A percentile compares a stretch with the other conserved stretches of the same genome.
phyloP scores from a whole-genome alignment of 1,140 invertebrate species.

The Diachasmimorpha longicaudata region DNA sequence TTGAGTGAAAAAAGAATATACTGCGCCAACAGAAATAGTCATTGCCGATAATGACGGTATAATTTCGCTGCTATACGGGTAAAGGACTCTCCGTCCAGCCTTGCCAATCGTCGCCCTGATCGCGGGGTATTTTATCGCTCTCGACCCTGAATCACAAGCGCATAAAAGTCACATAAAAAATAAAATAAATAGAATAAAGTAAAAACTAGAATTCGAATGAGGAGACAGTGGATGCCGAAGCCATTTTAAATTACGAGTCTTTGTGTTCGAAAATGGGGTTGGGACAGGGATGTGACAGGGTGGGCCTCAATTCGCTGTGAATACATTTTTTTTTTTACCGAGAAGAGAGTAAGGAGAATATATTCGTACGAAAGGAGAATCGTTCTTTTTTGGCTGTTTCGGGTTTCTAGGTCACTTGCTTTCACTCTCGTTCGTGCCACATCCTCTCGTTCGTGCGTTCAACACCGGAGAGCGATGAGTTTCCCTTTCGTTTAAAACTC shows the following conservation, averaged over 20 bases:
- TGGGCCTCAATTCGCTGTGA: background rate
- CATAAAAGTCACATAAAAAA: slow-evolving; percentile 13
- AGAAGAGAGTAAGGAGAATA: background rate
- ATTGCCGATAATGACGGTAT: slow-evolving; percentile 43
- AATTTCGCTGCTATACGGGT: slow-evolving; percentile 44
- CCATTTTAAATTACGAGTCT: background rate
- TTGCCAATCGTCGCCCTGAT: slow-evolving; percentile 29
- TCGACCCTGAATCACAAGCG: slow-evolving; percentile 17
- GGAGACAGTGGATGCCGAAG: background rate
- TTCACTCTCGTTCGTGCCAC: slow-evolving; percentile 46
- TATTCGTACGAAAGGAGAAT: background rate
- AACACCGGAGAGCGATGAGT: slow-evolving; percentile 13
- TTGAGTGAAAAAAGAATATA: slow-evolving; percentile 26
- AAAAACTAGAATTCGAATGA: background rate
- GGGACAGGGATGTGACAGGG: background rate
- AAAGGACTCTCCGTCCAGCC: slow-evolving; percentile 36
- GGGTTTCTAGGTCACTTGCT: slow-evolving; percentile 48
- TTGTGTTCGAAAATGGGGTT: background rate
- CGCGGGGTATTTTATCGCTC: slow-evolving; percentile 21
- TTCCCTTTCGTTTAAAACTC: slow-evolving; percentile 25
- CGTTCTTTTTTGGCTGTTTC: slow-evolving; percentile 34
- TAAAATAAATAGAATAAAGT: slow-evolving; percentile 1
- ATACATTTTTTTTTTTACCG: background rate
- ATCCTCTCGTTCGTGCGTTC: slow-evolving; percentile 27
- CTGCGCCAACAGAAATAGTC: slow-evolving; percentile 42